Conservation (phyloP, 2,888 invertebrate species). For the Zootermopsis nevadensis region DNA sequence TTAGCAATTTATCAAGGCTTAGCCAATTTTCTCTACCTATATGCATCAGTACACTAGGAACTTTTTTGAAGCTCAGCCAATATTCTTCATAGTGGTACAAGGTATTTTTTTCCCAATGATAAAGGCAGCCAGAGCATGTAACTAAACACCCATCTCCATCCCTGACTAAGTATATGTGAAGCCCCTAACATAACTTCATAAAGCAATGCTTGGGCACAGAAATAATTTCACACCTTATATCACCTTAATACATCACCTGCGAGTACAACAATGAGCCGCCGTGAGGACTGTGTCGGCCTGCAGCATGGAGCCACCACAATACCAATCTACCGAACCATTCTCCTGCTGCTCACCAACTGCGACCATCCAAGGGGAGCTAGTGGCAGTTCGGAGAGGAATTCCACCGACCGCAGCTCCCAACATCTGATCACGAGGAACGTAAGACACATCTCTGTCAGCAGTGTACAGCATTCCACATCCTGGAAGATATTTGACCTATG, state of each 20-base stretch:
- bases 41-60: no score
- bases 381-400: conserved; percentile 52
- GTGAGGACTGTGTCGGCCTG: conserved; percentile 54
- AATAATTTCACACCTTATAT: no score
- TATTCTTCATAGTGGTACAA: no score
- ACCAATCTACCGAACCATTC: conserved; percentile 51
- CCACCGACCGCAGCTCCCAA: conserved; percentile 53
- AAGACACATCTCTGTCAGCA: conserved; percentile 8
- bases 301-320: conserved; percentile 55
- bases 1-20: no score
- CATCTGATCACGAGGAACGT: conserved; percentile 37
- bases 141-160: no score
- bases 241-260: conserved; percentile 49
- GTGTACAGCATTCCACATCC: conserved; percentile 51
- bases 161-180: no score
- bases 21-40: no score
- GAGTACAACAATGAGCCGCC: conserved; percentile 56
- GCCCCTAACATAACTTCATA: no score
- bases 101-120: no score
- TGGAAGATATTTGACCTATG: conserved; percentile 18
- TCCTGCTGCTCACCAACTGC: conserved; percentile 53
- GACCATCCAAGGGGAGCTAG: conserved; percentile 55
- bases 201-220: no score
- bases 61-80: no score
- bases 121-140: no score